Percentiles rank a stretch among this genome's conserved stretches.
phyloP scores from a whole-genome alignment of 2,797 vertebrate genomes.

The Pelobates cultripes region DNA sequence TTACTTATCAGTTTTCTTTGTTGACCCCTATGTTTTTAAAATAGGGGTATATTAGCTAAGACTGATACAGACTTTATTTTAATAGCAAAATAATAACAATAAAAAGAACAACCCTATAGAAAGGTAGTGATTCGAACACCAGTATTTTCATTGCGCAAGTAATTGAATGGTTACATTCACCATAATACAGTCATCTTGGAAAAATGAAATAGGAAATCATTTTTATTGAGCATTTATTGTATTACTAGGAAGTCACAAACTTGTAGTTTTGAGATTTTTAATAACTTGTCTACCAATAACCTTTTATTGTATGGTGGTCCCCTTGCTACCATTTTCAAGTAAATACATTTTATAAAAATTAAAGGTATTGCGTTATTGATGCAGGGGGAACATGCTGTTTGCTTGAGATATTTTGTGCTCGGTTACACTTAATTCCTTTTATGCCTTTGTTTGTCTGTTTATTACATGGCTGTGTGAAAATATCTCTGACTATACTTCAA shows the following conservation, averaged over 20 bases:
- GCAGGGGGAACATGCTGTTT: background rate
- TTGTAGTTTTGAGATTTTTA: background rate
- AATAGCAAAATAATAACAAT: too few species aligned
- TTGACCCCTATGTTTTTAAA: too few species aligned
- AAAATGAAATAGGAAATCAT: too few species aligned
- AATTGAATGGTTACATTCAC: too few species aligned
- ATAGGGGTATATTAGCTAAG: too few species aligned
- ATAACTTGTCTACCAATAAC: background rate
- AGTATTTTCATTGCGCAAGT: too few species aligned
- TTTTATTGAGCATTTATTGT: background rate
- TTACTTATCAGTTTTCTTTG: too few species aligned
- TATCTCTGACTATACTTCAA: too few species aligned
- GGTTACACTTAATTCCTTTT: background rate
- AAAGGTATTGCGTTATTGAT: slow-evolving; percentile 1
- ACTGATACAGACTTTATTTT: too few species aligned
- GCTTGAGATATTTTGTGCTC: background rate
- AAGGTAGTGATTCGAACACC: too few species aligned
- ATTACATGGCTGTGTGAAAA: background rate
- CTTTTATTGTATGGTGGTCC: background rate
- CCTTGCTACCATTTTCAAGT: background rate
- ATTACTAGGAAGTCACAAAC: background rate
- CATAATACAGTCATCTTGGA: too few species aligned
- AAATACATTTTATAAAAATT: background rate
- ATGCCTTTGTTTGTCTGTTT: background rate
- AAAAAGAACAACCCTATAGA: too few species aligned